phyloP scores from a whole-genome alignment of 2,888 invertebrate species.

The Phanerotoma sp. region DNA sequence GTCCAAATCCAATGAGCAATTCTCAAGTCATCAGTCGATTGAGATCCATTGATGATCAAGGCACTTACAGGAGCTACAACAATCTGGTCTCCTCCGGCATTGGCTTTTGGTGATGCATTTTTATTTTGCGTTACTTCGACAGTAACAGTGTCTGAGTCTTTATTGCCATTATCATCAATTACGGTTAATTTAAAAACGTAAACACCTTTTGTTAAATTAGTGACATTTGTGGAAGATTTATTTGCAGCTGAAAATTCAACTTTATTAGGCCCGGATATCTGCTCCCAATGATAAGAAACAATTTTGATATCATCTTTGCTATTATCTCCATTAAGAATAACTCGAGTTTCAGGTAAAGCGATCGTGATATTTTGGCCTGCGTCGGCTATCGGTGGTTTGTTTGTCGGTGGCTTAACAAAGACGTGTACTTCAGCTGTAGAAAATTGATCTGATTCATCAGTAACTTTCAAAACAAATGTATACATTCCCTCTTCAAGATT shows the following conservation, averaged over 20 bases:
- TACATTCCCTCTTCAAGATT: constrained; percentile 93
- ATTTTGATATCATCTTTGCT: constrained; percentile 85
- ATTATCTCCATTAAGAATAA: constrained; percentile 75
- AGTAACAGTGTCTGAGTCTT: constrained; percentile 71
- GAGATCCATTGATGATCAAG: constrained; percentile 79
- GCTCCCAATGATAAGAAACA: constrained; percentile 81
- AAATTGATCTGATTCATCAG: constrained; percentile 86
- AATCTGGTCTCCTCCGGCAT: constrained; percentile 83
- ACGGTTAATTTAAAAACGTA: constrained; percentile 83
- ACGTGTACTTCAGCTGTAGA: constrained; percentile 88
- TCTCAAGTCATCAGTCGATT: constrained; percentile 83
- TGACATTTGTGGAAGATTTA: constrained; percentile 73
- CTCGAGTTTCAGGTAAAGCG: constrained; percentile 81
- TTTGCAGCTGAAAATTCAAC: constrained; percentile 60
- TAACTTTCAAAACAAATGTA: constrained; percentile 89
- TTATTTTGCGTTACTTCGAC: constrained; percentile 87
- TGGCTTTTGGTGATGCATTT: constrained; percentile 86
- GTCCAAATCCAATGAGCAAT: constrained; percentile 85
- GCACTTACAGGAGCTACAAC: constrained; percentile 74
- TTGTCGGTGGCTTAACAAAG: constrained; percentile 88
- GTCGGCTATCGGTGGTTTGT: constrained; percentile 73
- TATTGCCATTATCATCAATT: constrained; percentile 80
- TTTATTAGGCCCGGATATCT: constrained; percentile 66
- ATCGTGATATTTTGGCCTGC: constrained; percentile 66
- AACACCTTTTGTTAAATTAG: constrained; percentile 78